Conservation (phyloP, 2,888 invertebrate species). For the Cotesia congregata region DNA sequence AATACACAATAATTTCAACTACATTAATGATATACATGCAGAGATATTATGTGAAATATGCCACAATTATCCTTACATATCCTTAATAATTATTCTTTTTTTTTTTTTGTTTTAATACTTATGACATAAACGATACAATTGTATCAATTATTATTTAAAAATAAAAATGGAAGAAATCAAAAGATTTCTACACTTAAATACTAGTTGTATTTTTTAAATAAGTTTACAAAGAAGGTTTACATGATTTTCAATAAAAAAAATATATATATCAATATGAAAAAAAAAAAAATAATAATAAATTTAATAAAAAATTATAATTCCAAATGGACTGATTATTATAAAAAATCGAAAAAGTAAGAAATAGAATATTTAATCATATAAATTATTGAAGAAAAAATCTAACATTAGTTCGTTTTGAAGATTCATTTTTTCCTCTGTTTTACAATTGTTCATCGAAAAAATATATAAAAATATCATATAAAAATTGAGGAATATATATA, state of each 20-base stretch:
- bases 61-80: neutral
- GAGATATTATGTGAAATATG: neutral
- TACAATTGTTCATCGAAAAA: constrained; percentile 23
- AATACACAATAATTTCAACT: neutral
- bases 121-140: neutral
- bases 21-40: neutral
- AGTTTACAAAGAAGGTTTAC: neutral
- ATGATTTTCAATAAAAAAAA: neutral
- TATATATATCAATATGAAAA: neutral
- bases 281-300: constrained; percentile 21
- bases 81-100: neutral
- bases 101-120: neutral
- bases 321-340: constrained; percentile 5
- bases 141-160: neutral
- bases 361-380: neutral
- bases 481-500: constrained; percentile 48
- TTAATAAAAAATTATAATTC: neutral
- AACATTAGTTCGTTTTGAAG: constrained; percentile 12
- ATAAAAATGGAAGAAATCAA: neutral
- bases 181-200: neutral
- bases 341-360: constrained; percentile 10
- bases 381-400: neutral
- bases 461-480: constrained; percentile 51
- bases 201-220: neutral
- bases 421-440: constrained; percentile 10